Conservation (phyloP, 2,888 invertebrate species). For the Bursaphelenchus okinawaensis region DNA sequence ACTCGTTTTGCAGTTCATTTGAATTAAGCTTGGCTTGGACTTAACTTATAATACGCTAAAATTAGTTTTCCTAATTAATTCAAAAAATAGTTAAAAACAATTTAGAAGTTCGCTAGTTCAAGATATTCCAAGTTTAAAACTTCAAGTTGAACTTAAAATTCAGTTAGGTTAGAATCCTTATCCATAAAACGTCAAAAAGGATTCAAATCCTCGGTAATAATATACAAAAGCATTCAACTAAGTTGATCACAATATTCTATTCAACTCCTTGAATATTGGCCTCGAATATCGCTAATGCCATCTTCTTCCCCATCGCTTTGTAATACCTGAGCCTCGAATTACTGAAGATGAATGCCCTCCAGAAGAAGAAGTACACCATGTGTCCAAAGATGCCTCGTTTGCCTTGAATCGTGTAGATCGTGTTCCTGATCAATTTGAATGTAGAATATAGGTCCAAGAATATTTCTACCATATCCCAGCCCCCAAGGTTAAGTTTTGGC, state of each 20-base stretch:
- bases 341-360: slow-evolving; percentile 16
- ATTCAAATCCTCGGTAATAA: too few relatives aligned
- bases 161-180: too few relatives aligned
- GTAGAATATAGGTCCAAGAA: slow-evolving; percentile 16
- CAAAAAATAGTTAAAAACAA: too few relatives aligned
- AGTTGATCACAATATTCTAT: too few relatives aligned
- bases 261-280: slow-evolving; percentile 2
- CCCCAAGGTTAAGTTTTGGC: slow-evolving; percentile 6
- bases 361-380: slow-evolving; percentile 12
- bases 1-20: background rate
- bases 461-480: slow-evolving; percentile 16
- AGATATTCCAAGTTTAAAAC: too few relatives aligned
- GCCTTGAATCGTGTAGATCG: slow-evolving; percentile 5
- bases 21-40: too few relatives aligned
- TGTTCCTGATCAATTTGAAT: slow-evolving; percentile 8
- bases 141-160: too few relatives aligned
- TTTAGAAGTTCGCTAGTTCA: too few relatives aligned
- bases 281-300: background rate
- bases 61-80: too few relatives aligned
- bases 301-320: background rate
- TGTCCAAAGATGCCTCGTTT: slow-evolving; percentile 9
- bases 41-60: too few relatives aligned
- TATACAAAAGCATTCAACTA: background rate
- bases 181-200: too few relatives aligned
- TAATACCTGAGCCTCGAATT: background rate